Base-by-base conservation (phyloP, 2,888 invertebrate genomes). In the Drosophila picticornis region DNA sequence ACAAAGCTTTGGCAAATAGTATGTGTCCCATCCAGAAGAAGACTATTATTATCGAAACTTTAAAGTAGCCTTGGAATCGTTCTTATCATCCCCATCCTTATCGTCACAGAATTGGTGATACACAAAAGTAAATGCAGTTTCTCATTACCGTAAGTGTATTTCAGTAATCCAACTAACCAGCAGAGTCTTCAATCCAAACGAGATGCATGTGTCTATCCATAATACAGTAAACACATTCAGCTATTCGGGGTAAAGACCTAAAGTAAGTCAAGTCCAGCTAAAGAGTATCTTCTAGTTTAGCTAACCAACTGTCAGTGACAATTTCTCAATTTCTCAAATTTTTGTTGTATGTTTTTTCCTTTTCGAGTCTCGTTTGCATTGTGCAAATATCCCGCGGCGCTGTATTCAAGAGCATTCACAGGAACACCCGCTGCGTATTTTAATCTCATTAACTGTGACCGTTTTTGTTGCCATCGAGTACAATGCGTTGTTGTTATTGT, bases 371-470 rank as follows among this genome's bases (percentile, higher is more conserved):
- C 67, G 64, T 64, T 70, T 55, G 67, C 78, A 68, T 63, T 76
- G 62, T 68, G 63, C 60, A 46, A 67, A 51, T 65, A 58, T 75
- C 89, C 89, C 72, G 89, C 66, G 63, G 87, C 46, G 79, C 62
- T 72, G 58, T 63, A 76, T 62, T 81, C 69, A 62, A 63, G 65
- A 22, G 38, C 46, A 56, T 38, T 56, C 61, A 46, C 76, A 60
- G 64, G 84, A 68, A 72, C 64, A 61, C 89, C 91, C 75, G 88
- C 83, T 77, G 91, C 36, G 91, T 72, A 80, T 90, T 89, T 90
- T 90, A 90, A 90, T 90, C 89, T 90, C 89, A 90, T 90, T 90
- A 90, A 90, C 90, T 87, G 86, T 70, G 77, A 74, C 66, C 61
- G 77, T 66, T 77, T 70, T 69, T 70, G 62, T 64, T 67, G 59